phyloP scores from a whole-genome alignment of 2,888 invertebrate genomes.

The Chrysopilus asiliformis region DNA sequence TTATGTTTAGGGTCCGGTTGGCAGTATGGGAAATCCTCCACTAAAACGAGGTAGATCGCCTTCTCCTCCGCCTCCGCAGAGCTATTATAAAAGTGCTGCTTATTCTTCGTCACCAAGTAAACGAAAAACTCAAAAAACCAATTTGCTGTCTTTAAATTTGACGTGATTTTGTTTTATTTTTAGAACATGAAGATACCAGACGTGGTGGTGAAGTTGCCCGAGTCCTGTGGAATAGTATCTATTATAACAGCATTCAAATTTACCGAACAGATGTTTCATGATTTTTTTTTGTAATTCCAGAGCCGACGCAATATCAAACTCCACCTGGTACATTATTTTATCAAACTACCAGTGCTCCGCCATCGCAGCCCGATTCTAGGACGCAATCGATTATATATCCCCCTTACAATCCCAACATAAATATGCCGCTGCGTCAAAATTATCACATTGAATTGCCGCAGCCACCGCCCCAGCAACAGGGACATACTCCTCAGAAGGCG shows the following conservation, averaged over 20 bases:
- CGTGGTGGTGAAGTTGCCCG: conserved; percentile 69
- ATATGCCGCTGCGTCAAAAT: conserved; percentile 28
- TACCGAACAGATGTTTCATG: background rate
- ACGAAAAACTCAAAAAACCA: background rate
- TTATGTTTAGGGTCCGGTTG: conserved; percentile 16
- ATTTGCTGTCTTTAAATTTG: too few relatives aligned
- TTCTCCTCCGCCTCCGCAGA: conserved; percentile 37
- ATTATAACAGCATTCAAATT: too few relatives aligned
- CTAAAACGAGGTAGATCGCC: conserved; percentile 45
- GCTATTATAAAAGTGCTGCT: conserved; percentile 29
- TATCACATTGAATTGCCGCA: conserved; percentile 30
- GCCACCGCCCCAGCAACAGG: conserved; percentile 18
- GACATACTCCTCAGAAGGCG: conserved; percentile 20
- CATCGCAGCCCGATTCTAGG: conserved; percentile 33
- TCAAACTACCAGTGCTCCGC: conserved; percentile 36
- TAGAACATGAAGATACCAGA: conserved; percentile 66
- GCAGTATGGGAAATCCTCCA: conserved; percentile 22
- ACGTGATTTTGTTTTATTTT: conserved; percentile 24
- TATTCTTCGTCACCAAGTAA: conserved; percentile 30
- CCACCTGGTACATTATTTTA: conserved; percentile 39
- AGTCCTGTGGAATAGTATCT: conserved; percentile 79
- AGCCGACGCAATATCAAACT: conserved; percentile 40
- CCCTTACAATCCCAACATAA: conserved; percentile 24
- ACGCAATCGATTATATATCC: conserved; percentile 28
- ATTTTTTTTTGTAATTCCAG: conserved; percentile 26